Conservation (phyloP, 30 jellyfish, hydroid and myxozoan genomes). For the Aurelia sp. region DNA sequence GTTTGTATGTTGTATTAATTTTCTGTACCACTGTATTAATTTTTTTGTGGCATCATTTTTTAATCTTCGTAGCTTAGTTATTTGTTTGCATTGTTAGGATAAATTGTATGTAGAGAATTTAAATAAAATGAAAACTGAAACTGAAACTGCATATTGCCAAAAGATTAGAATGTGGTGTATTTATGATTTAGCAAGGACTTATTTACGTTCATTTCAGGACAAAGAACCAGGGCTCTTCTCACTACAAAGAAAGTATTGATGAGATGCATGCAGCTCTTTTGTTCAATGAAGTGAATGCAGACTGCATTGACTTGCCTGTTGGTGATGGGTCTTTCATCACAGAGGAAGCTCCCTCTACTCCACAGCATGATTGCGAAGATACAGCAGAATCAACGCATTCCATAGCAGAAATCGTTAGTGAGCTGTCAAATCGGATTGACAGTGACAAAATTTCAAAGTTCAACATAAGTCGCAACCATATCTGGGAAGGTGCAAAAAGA, state of each 20-base stretch:
- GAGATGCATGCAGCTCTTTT: slow-evolving; percentile 57
- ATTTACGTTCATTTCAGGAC: slow-evolving; percentile 15
- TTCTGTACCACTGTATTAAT: too few relatives aligned
- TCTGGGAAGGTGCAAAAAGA: slow-evolving; percentile 71
- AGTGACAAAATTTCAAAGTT: slow-evolving; percentile 55
- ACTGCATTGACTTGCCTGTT: slow-evolving; percentile 47
- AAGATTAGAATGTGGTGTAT: slow-evolving; percentile 11
- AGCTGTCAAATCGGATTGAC: slow-evolving; percentile 45
- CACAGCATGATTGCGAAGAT: slow-evolving; percentile 49
- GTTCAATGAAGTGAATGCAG: slow-evolving; percentile 65
- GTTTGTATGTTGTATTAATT: too few relatives aligned
- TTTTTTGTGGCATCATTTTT: too few relatives aligned
- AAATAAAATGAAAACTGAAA: too few relatives aligned
- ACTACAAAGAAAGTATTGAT: slow-evolving; percentile 52
- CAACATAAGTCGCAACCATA: slow-evolving; percentile 55
- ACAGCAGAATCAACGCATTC: slow-evolving; percentile 17
- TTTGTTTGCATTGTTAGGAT: too few relatives aligned
- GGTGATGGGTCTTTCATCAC: slow-evolving; percentile 59
- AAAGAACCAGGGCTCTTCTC: slow-evolving; percentile 31
- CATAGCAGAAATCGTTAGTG: slow-evolving; percentile 65
- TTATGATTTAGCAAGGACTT: slow-evolving; percentile 17
- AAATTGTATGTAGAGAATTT: too few relatives aligned
- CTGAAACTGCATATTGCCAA: slow-evolving; percentile 23
- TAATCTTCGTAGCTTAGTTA: too few relatives aligned
- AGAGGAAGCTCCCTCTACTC: slow-evolving; percentile 46